Base-by-base conservation (phyloP, 2,113 vertebrate genomes). In the Macquaria ambigua region DNA sequence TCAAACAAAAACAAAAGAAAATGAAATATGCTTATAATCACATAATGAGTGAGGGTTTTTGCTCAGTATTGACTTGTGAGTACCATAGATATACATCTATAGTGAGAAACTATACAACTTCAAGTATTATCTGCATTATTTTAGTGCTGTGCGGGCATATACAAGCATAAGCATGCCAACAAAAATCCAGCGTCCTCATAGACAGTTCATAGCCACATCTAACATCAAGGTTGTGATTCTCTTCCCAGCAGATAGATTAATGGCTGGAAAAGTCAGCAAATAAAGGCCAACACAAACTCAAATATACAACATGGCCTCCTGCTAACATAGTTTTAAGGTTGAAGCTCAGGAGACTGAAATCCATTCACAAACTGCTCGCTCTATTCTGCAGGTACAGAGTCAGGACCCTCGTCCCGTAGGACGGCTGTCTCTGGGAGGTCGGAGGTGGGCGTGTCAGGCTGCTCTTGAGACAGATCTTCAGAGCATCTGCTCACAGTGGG, bases 401-500 rank as follows among this genome's bases (percentile, higher is more conserved):
- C 96, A 1, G 96, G 95, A 46, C 95, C 96, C 74, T 96, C 95
- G 1, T 96, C 95, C 79, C 64, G 89, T 8, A 96, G 89, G 12
- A 95, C 91, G 0, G 79, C 92, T 28, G 81, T 91, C 90, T 96
- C 95, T 85, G 86, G 95, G 81, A 97, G 94, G 0, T 97, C 97
- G 0, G 96, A 72, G 0, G 95, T 95, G 0, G 96, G 97, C 0
- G 96, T 96, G 37, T 97, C 94, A 0, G 93, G 90, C 0, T 56
- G 95, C 69, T 96, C 95, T 11, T 97, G 98, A 37, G 97, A 97
- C 8, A 97, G 95, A 89, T 99, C 98, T 89, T 99, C 98, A 0
- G 98, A 99, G n/a, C 97, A 97, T 6, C 96, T 96, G 88, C 98
- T 99, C 25, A 94, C 95, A 62, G 97, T 95, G 3, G 98, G 97